phyloP scores from a whole-genome alignment of 2,113 vertebrate genomes.

The Rhodinocichla rosea region DNA sequence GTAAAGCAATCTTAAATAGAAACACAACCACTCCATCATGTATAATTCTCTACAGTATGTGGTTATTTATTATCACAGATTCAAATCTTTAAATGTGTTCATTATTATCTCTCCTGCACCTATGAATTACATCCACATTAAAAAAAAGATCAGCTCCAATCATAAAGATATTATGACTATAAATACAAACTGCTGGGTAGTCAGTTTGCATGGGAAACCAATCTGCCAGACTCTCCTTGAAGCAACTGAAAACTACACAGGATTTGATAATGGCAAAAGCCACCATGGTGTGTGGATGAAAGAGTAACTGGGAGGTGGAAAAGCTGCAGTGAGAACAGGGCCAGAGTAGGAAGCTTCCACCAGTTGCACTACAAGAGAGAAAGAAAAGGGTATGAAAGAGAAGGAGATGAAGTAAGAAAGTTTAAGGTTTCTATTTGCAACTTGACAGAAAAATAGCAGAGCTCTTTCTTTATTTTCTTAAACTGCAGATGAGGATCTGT shows the following conservation, averaged over 20 bases:
- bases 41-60: not conserved
- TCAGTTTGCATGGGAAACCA: not conserved
- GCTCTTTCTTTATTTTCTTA: not conserved
- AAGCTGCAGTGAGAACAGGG: not conserved
- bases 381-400: not conserved
- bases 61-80: not conserved
- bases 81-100: not conserved
- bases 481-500: not conserved
- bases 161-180: not conserved
- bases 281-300: not conserved
- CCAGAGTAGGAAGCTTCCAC: not conserved
- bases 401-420: not conserved
- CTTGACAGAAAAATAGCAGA: not conserved
- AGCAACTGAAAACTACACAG: not conserved
- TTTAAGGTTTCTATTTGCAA: not conserved
- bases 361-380: rapidly evolving
- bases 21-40: not conserved
- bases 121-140: not conserved
- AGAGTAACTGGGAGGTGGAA: not conserved
- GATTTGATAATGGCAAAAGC: not conserved
- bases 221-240: not conserved
- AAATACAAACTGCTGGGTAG: not conserved
- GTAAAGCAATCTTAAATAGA: not conserved
- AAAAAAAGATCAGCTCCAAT: not conserved
- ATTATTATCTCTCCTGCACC: not conserved